A percentile compares a stretch with the other conserved stretches of the same genome.
These are phyloP conservation scores for Steinernema carpocapsae DNA, from an alignment of 2,888 invertebrate genomes.

Conservation along the genomic window DNA sequence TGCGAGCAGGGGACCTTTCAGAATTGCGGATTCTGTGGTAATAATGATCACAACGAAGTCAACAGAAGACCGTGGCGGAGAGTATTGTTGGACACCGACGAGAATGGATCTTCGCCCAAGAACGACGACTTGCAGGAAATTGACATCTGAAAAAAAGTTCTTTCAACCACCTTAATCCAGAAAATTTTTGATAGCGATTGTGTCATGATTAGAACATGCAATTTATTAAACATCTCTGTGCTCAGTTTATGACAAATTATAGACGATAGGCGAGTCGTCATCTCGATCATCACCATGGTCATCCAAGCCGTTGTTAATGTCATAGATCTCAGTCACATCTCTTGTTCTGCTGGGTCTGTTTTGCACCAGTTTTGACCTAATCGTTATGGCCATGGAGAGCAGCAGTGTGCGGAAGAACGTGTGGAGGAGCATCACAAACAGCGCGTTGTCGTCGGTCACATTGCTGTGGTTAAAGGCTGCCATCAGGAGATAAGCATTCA, in stretches of 20 bases:
- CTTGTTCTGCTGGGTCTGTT: constrained; percentile 22
- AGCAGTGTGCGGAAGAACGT: constrained; percentile 4
- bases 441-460: not conserved
- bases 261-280: constrained; percentile 57
- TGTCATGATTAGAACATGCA: too few species aligned
- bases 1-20: too few species aligned
- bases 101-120: too few species aligned
- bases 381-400: constrained; percentile 11
- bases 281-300: constrained; percentile 44
- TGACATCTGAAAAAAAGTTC: too few species aligned
- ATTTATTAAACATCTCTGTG: too few species aligned
- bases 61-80: too few species aligned
- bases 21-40: too few species aligned
- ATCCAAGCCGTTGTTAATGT: constrained; percentile 43
- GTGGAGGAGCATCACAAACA: constrained; percentile 15
- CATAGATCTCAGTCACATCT: constrained; percentile 45
- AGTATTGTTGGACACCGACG: too few species aligned
- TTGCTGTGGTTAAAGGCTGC: constrained; percentile 8
- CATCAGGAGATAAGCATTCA: constrained; percentile 42
- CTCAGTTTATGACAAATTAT: constrained; percentile 45
- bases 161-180: too few species aligned
- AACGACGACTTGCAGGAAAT: too few species aligned
- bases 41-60: too few species aligned
- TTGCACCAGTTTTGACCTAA: constrained; percentile 5
- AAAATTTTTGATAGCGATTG: too few species aligned